These are phyloP conservation scores for Trichonephila clavata DNA, from an alignment of 1,140 invertebrate species.

Conservation along the genomic window DNA sequence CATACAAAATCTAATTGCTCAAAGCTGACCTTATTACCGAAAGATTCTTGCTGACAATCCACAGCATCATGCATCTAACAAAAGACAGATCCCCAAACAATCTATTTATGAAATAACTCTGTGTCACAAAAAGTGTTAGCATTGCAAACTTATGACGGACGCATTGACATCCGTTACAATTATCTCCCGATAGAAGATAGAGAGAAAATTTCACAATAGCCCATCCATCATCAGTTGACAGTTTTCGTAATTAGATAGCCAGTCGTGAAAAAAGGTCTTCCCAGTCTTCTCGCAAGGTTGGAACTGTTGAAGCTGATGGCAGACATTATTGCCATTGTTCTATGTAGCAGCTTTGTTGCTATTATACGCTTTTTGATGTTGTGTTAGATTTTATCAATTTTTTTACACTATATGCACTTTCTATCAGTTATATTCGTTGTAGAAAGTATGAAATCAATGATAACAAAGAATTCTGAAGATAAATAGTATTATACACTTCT, in stretches of 20 bases:
- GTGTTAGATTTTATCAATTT: not conserved
- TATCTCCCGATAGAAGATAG: not conserved
- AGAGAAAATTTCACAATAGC: constrained; percentile 45
- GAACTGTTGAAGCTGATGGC: constrained; percentile 45
- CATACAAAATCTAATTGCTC: too few species aligned
- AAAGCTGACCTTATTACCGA: too few species aligned
- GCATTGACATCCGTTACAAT: constrained; percentile 42
- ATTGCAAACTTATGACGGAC: not conserved
- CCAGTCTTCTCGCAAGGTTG: not conserved
- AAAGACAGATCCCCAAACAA: not conserved
- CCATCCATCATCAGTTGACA: constrained; percentile 65
- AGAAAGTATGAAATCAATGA: constrained; percentile 9
- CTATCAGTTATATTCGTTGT: not conserved
- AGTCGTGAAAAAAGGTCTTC: constrained; percentile 26
- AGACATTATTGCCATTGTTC: constrained; percentile 63
- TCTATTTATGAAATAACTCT: not conserved
- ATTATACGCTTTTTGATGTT: not conserved
- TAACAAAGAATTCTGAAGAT: not conserved
- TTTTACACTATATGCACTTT: not conserved
- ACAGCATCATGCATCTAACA: not conserved
- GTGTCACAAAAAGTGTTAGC: not conserved
- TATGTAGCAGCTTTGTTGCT: constrained; percentile 55
- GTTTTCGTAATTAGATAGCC: constrained; percentile 66
- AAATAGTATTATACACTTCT: not conserved
- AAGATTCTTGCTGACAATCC: too few species aligned